Evolutionary conservation across 2,113 vertebrate species (phyloP), one percentile per base, ranked within the genome.

Genomic region (Pseudopodoces humilis): DNA sequence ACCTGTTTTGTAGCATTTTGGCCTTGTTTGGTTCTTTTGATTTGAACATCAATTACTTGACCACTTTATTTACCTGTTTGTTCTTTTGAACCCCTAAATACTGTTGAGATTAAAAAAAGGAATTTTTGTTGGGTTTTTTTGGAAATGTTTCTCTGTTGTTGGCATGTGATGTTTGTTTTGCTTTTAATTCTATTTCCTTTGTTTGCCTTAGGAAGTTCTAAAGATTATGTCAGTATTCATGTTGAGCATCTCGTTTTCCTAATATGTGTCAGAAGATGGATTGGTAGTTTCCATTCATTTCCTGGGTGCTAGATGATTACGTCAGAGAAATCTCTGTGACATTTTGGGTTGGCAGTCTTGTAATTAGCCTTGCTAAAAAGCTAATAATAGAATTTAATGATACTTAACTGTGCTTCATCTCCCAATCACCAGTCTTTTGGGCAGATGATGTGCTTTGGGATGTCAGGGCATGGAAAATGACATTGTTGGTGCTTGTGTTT

Each of bases 251-350:
- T 76, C 44, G 49, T 56, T 91, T 85, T 74, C 64, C 43, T 86
- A 43, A 30, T 69, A 11, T 31, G n/a, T 86, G 59, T 90, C 88
- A 90, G 76, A 70, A 52, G 85, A 88, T 55, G 44, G 64, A 78
- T 92, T 78, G 76, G 69, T 92, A 52, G 88, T 83, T 96, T 88
- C 72, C 39, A 11, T 83, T 92, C 4, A 56, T 81, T 94, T 95
- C 72, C 79, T 71, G 71, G 62, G 41, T 86, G 83, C 60, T 86
- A 21, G 55, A 27, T 86, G 69, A 70, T 93, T 83, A 78, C 13
- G 1, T 95, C 77, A 83, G 80, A 94, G 79, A 90, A 85, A 93
- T 92, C 88, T 81, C 75, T 33, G 11, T 71, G 79, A 64, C 85
- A 83, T 78, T 91, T 80, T 62, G 39, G 49, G 25, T 84, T 93